A percentile compares a stretch with the other conserved stretches of the same genome.
Evolutionary conservation across 2,113 vertebrate genomes (phyloP).

Genomic region (Pelodiscus sinensis): DNA sequence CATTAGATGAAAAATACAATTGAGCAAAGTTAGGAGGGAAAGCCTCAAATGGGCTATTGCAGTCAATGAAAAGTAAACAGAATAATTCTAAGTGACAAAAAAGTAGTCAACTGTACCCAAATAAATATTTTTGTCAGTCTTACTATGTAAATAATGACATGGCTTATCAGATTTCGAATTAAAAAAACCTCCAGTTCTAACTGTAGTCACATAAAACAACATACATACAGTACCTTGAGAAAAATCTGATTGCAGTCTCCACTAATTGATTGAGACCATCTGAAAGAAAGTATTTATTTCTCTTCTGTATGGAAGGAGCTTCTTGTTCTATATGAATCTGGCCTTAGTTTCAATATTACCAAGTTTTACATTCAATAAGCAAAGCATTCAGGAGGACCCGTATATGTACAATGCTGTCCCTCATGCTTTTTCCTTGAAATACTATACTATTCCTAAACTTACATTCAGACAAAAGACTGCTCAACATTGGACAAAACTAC

Average conservation of each 20-base stretch:
- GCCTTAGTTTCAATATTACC: constrained; percentile 28
- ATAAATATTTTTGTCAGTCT: fast-evolving
- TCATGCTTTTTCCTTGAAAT: constrained; percentile 9
- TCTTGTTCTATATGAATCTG: not conserved
- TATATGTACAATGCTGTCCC: not conserved
- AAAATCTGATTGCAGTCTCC: not conserved
- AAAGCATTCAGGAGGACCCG: not conserved
- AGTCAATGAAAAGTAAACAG: not conserved
- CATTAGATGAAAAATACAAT: not conserved
- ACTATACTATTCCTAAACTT: not conserved
- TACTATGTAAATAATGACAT: not conserved
- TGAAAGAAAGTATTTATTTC: not conserved
- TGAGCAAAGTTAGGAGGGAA: not conserved
- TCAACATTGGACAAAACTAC: not conserved
- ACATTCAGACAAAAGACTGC: not conserved
- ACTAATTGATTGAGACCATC: not conserved
- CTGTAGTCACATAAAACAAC: not conserved
- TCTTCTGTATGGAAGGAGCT: not conserved
- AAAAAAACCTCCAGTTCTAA: not conserved
- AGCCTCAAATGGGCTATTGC: not conserved
- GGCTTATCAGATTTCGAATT: not conserved
- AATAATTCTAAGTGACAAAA: not conserved
- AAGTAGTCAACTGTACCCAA: not conserved
- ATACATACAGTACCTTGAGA: not conserved
- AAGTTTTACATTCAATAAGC: not conserved